Evolutionary conservation across 2,113 vertebrate species (phyloP).

Genomic region (Amazona vittata): DNA sequence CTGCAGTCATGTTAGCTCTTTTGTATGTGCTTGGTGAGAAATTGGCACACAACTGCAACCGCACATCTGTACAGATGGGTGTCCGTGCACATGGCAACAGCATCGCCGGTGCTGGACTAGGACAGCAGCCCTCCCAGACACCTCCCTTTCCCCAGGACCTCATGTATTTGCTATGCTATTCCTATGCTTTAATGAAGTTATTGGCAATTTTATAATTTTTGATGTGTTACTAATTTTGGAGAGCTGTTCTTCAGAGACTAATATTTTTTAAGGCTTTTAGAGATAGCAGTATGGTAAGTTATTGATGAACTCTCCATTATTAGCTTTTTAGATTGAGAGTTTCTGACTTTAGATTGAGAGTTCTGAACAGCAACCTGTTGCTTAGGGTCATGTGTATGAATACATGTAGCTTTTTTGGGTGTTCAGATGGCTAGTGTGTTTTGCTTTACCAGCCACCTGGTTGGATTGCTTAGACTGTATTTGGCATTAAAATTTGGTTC

Average conservation of each 20-base stretch:
- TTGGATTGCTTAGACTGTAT: not conserved
- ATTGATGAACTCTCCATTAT: not conserved
- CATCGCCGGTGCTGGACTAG: too few relatives aligned
- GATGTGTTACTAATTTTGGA: not conserved
- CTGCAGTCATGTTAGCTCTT: not conserved
- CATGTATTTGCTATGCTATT: not conserved
- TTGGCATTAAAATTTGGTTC: not conserved
- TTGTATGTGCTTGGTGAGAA: not conserved
- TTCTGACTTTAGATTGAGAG: not conserved
- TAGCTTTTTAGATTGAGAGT: not conserved
- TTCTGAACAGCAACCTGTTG: not conserved
- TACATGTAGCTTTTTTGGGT: not conserved
- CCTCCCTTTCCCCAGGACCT: not conserved
- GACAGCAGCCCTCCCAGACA: not conserved
- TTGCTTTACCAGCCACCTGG: not conserved
- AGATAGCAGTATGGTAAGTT: rapidly evolving
- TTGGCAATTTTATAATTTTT: not conserved
- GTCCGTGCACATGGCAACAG: rapidly evolving
- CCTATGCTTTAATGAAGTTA: not conserved
- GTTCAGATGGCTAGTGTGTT: not conserved
- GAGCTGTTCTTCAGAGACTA: not conserved
- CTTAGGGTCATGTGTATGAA: rapidly evolving
- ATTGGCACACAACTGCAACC: rapidly evolving
- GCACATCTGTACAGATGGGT: rapidly evolving
- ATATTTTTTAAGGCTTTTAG: not conserved